A percentile compares a stretch with the other conserved stretches of the same genome.
Evolutionary conservation across 2,113 vertebrate species (phyloP).

Genomic region (Corythornis madagascariensis): DNA sequence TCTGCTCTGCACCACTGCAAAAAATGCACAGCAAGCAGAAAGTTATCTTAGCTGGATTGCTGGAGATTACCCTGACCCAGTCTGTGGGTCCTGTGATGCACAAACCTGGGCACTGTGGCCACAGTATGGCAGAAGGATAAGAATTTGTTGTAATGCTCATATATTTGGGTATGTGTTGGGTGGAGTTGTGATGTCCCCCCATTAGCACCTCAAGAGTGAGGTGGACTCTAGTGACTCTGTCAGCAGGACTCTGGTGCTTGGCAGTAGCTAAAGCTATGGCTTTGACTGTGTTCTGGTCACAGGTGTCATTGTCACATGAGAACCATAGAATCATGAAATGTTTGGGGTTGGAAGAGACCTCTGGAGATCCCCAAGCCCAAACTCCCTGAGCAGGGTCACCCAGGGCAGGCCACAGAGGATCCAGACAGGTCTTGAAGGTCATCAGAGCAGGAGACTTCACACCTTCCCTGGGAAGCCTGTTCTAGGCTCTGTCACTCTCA

Average conservation of each 20-base stretch:
- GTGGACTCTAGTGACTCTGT: not conserved
- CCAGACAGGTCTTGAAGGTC: too few relatives aligned
- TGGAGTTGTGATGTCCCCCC: not conserved
- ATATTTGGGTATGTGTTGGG: not conserved
- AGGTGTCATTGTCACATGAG: not conserved
- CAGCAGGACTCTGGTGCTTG: not conserved
- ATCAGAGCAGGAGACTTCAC: too few relatives aligned
- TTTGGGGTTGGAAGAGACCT: too few relatives aligned
- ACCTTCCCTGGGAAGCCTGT: too few relatives aligned
- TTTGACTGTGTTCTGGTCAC: not conserved
- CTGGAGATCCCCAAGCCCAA: too few relatives aligned
- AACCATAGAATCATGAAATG: not conserved
- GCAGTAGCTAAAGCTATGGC: not conserved
- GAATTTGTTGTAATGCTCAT: not conserved
- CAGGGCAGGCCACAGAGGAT: too few relatives aligned
- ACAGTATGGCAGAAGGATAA: not conserved
- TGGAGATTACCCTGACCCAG: not conserved
- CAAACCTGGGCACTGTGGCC: not conserved
- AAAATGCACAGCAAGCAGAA: not conserved
- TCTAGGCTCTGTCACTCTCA: too few relatives aligned
- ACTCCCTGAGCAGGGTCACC: too few relatives aligned
- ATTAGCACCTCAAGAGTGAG: not conserved
- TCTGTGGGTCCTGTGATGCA: not conserved
- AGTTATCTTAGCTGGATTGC: not conserved
- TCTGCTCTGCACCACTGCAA: not conserved